Evolutionary conservation across 2,797 vertebrate genomes (phyloP).

Genomic region (Decapterus maruadsi): DNA sequence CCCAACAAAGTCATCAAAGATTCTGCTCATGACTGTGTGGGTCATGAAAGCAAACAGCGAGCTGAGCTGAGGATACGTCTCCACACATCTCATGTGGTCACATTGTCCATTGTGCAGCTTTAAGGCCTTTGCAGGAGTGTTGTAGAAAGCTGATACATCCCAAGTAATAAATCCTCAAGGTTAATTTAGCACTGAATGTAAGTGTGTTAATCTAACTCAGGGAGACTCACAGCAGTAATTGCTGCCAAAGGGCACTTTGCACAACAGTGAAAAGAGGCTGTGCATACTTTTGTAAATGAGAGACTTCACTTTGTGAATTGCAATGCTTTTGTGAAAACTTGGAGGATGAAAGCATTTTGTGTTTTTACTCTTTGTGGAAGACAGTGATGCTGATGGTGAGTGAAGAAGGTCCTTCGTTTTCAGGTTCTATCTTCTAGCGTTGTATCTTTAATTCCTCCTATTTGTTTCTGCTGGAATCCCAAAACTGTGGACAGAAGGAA

Average conservation of each 20-base stretch:
- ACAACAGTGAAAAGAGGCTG: background rate
- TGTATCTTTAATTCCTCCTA: too few species aligned
- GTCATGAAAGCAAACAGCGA: too few species aligned
- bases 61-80: background rate
- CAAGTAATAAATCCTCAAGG: background rate
- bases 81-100: background rate
- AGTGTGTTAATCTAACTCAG: background rate
- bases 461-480: too few species aligned
- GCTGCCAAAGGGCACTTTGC: background rate
- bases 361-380: too few species aligned
- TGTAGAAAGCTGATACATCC: background rate
- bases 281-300: background rate
- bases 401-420: too few species aligned
- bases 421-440: too few species aligned
- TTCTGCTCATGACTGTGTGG: too few species aligned
- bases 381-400: too few species aligned
- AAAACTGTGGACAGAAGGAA: too few species aligned
- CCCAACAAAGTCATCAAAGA: too few species aligned
- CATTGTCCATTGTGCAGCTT: background rate
- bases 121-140: background rate
- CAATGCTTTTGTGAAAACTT: background rate
- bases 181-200: background rate
- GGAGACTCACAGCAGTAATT: background rate
- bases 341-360: too few species aligned
- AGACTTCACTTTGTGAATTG: background rate